A percentile compares a stretch with the other conserved stretches of the same genome.
Conservation (phyloP, 37 sponge, comb jelly and placozoan species). For the Aplysina aerophoba region DNA sequence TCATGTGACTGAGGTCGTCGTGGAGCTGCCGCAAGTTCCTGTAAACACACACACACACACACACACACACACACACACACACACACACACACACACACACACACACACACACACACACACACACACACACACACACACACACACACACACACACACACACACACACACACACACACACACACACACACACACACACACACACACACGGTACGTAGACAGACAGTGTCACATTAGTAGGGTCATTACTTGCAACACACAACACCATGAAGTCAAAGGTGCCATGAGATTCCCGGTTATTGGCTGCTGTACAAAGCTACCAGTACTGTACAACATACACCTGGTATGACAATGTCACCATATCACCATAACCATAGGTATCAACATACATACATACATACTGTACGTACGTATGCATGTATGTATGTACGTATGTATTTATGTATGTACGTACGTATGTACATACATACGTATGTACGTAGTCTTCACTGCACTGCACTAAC, state of each 20-base stretch:
- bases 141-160: constrained; percentile 30
- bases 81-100: constrained; percentile 30
- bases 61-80: constrained; percentile 37
- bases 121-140: constrained; percentile 37
- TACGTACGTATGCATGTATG: background rate
- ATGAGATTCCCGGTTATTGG: too few relatives aligned
- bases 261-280: too few relatives aligned
- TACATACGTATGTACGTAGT: background rate
- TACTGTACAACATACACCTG: too few relatives aligned
- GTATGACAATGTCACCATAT: too few relatives aligned
- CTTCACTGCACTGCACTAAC: background rate
- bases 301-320: too few relatives aligned
- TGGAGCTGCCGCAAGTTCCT: background rate
- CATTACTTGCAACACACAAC: too few relatives aligned
- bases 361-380: background rate
- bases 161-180: constrained; percentile 41
- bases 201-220: too few relatives aligned
- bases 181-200: constrained; percentile 37
- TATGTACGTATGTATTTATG: background rate
- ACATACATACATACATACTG: background rate
- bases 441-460: constrained; percentile 10
- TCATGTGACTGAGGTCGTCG: background rate
- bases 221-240: too few relatives aligned
- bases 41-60: constrained; percentile 32
- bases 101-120: constrained; percentile 42